These are phyloP conservation scores for Proales similis DNA, from an alignment of 1,140 invertebrate species.

Conservation along the genomic window DNA sequence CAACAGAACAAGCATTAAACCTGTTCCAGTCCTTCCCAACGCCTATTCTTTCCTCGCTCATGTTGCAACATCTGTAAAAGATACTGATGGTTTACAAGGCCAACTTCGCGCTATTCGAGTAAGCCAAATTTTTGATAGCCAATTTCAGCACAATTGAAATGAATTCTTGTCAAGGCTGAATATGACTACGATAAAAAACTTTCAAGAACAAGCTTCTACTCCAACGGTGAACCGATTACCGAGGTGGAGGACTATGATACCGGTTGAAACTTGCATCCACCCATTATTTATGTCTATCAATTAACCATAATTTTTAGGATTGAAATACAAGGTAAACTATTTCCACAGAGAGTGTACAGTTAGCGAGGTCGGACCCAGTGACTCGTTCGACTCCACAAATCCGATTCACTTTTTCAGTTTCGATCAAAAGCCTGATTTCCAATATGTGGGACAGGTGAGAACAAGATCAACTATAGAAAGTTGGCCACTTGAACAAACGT, in stretches of 20 bases:
- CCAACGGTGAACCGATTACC: conserved; percentile 8
- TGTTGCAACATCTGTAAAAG: background rate
- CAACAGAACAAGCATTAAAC: conserved; percentile 3
- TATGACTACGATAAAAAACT: conserved; percentile 32
- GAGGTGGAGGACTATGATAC: conserved; percentile 31
- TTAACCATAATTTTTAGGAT: too few species aligned
- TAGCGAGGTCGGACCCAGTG: background rate
- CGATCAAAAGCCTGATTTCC: conserved; percentile 15
- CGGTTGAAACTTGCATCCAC: too few species aligned
- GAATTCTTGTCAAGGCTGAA: background rate
- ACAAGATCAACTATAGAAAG: background rate
- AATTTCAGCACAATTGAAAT: background rate
- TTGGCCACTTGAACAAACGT: background rate
- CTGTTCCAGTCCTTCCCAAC: conserved; percentile 9
- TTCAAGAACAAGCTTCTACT: conserved; percentile 2
- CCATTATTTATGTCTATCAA: too few species aligned
- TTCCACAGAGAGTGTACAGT: conserved; percentile 25
- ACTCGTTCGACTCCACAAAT: background rate
- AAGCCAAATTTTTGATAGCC: background rate
- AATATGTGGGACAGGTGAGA: conserved; percentile 34
- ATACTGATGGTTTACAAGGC: conserved; percentile 4
- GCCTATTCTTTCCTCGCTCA: conserved; percentile 17
- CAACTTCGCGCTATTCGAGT: conserved; percentile 1
- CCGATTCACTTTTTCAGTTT: conserved; percentile 26
- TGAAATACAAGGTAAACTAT: conserved; percentile 7